Conservation (phyloP, 2,888 invertebrate genomes). For the Gastracanthus pulcherrimus region DNA sequence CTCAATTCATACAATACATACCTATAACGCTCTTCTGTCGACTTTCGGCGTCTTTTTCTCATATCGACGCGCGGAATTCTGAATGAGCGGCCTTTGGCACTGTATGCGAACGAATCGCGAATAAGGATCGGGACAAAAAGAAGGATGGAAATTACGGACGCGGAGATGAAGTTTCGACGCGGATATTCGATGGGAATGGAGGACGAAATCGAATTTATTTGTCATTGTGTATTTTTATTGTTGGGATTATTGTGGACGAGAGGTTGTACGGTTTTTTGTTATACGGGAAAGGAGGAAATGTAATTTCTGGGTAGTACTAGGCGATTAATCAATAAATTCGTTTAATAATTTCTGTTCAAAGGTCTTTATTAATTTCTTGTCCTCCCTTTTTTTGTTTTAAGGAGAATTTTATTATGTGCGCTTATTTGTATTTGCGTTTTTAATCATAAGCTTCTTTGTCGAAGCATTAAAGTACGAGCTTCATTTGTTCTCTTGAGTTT, state of each 20-base stretch:
- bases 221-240: not conserved
- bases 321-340: too few species aligned
- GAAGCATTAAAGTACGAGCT: too few species aligned
- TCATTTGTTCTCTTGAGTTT: too few species aligned
- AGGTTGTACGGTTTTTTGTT: not conserved
- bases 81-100: slow-evolving; percentile 46
- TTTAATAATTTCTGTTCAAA: too few species aligned
- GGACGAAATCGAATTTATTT: not conserved
- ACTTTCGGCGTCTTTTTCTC: slow-evolving; percentile 25
- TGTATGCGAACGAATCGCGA: slow-evolving; percentile 37
- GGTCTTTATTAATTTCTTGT: too few species aligned
- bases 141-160: not conserved
- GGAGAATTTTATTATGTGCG: too few species aligned
- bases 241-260: not conserved
- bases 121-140: slow-evolving; percentile 23
- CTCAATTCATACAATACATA: too few species aligned
- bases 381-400: too few species aligned
- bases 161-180: not conserved
- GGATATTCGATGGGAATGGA: not conserved
- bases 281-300: not conserved
- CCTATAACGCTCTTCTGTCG: too few species aligned
- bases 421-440: too few species aligned
- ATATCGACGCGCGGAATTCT: slow-evolving; percentile 52
- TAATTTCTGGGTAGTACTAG: not conserved
- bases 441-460: too few species aligned